phyloP scores from a whole-genome alignment of 92 coral and sea anemone genomes.

The Nematostella vectensis region DNA sequence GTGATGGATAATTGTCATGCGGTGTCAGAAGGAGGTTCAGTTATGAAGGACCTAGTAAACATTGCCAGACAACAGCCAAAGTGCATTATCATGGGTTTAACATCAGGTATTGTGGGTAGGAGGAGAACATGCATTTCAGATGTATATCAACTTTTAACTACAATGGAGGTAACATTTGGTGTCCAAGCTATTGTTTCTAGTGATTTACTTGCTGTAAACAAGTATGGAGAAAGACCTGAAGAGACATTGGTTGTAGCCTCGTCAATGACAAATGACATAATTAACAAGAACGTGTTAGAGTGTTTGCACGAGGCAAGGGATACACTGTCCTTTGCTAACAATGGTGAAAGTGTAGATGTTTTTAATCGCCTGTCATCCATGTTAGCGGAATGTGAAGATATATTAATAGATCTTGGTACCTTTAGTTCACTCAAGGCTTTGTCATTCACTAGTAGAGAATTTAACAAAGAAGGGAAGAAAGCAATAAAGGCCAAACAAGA shows the following conservation, averaged over 20 bases:
- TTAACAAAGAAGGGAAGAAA: constrained; percentile 44
- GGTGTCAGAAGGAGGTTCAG: constrained; percentile 2
- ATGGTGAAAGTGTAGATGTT: no score
- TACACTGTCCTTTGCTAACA: no score
- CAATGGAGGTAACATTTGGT: constrained; percentile 31
- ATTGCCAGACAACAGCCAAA: background rate
- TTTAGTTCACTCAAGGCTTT: constrained; percentile 23
- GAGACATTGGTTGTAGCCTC: no score
- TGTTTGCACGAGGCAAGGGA: no score
- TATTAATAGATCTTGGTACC: constrained; percentile 51
- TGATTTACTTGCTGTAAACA: constrained; percentile 75
- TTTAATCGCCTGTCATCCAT: constrained; percentile 20
- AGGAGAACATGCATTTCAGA: no score
- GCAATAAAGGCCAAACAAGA: constrained; percentile 3
- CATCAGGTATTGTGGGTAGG: constrained; percentile 34
- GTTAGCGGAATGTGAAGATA: constrained; percentile 29
- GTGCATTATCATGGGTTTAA: constrained; percentile 49
- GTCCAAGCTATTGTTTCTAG: constrained; percentile 50
- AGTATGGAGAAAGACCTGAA: constrained; percentile 49
- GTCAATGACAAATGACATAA: no score
- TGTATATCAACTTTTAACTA: constrained; percentile 23
- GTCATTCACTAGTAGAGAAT: constrained; percentile 23
- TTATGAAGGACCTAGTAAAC: constrained; percentile 2
- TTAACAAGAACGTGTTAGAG: no score
- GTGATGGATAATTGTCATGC: constrained; percentile 33